Evolutionary conservation across 1,140 invertebrate genomes (phyloP).

Genomic region (Globodera rostochiensis): DNA sequence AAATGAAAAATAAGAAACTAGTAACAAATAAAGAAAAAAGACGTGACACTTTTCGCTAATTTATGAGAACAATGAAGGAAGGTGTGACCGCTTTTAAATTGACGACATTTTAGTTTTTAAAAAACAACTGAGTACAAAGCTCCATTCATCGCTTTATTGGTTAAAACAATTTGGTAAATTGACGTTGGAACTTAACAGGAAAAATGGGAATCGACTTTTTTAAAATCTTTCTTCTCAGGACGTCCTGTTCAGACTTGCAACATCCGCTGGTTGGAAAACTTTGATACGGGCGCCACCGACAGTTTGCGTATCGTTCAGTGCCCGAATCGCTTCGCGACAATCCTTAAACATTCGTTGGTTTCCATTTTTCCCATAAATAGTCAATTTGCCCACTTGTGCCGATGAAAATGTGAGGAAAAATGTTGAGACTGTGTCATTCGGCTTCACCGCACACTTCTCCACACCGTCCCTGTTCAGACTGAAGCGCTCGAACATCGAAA

Average conservation of each 20-base stretch:
- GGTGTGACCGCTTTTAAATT: too few species aligned
- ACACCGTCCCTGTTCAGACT: constrained; percentile 9
- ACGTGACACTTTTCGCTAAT: too few species aligned
- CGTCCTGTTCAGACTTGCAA: neutral
- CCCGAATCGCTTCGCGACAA: neutral
- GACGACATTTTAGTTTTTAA: too few species aligned
- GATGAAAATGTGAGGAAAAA: constrained; percentile 6
- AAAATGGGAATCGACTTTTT: too few species aligned
- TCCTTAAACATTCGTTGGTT: neutral
- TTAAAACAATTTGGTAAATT: too few species aligned
- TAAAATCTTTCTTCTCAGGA: neutral
- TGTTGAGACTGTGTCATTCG: neutral
- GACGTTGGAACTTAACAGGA: too few species aligned
- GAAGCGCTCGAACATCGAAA: constrained; percentile 5
- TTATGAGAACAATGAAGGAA: too few species aligned
- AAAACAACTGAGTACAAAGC: too few species aligned
- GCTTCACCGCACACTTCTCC: constrained; percentile 8
- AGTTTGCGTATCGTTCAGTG: constrained; percentile 3
- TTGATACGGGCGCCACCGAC: neutral
- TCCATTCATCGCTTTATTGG: too few species aligned
- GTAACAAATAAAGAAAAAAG: too few species aligned
- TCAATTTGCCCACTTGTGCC: constrained; percentile 1
- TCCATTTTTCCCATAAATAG: neutral
- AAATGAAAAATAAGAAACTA: too few species aligned
- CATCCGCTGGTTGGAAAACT: constrained; percentile 7